Conservation (phyloP, 2,797 vertebrate genomes). For the Potorous gilbertii region DNA sequence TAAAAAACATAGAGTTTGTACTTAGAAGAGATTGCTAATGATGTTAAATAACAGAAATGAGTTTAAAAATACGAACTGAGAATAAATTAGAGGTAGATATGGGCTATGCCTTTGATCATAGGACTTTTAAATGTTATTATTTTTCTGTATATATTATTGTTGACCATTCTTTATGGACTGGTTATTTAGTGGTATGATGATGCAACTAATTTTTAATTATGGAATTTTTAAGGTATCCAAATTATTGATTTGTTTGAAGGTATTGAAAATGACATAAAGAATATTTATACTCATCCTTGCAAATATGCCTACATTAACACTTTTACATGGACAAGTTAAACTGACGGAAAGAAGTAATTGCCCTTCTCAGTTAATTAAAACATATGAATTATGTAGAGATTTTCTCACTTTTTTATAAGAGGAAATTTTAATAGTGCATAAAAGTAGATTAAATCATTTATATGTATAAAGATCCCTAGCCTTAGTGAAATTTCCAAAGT, state of each 20-base stretch:
- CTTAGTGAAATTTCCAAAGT: constrained; percentile 33
- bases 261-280: constrained; percentile 4
- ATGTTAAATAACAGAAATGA: background rate
- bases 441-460: constrained; percentile 32
- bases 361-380: constrained; percentile 21
- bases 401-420: constrained; percentile 35
- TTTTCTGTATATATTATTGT: background rate
- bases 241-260: background rate
- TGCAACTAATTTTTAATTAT: background rate
- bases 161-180: background rate
- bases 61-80: background rate
- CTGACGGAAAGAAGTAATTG: constrained; percentile 19
- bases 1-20: background rate
- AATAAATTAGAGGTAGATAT: background rate
- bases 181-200: background rate
- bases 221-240: background rate
- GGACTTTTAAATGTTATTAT: background rate
- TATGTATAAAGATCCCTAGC: background rate
- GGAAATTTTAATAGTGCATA: constrained; percentile 29
- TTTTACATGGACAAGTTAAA: constrained; percentile 8
- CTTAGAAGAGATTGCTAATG: background rate
- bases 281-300: background rate
- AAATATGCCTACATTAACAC: background rate
- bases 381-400: background rate
- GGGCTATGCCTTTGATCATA: background rate